Evolutionary conservation across 2,797 vertebrate genomes (phyloP).

Genomic region (Bucorvus abyssinicus): DNA sequence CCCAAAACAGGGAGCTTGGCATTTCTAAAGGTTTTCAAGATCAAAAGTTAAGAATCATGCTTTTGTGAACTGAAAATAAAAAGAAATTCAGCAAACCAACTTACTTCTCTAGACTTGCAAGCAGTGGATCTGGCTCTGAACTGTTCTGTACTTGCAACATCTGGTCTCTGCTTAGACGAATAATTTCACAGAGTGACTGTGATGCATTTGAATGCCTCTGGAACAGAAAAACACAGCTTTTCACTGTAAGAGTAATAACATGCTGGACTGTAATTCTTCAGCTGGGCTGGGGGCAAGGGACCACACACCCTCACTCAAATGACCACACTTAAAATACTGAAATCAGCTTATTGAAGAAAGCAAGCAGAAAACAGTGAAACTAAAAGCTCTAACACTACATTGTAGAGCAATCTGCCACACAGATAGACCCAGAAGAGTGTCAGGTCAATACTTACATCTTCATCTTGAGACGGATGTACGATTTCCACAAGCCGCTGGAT

Average conservation of each 20-base stretch:
- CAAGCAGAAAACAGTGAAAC: neutral
- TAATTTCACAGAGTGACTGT: constrained; percentile 98
- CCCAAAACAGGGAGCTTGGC: neutral
- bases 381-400: neutral
- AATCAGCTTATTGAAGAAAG: neutral
- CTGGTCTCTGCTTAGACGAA: constrained; percentile 98
- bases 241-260: neutral
- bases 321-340: neutral
- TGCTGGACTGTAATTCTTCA: neutral
- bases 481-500: constrained; percentile 97
- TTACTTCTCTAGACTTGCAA: constrained; percentile 97
- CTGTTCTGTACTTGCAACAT: constrained; percentile 97
- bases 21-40: neutral
- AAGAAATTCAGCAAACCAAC: constrained; percentile 27
- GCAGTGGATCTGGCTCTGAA: constrained; percentile 92
- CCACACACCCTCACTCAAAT: neutral
- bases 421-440: neutral
- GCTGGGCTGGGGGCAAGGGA: neutral
- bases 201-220: constrained; percentile 98
- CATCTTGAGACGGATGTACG: constrained; percentile 95
- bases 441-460: constrained; percentile 88
- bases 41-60: neutral
- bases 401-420: neutral
- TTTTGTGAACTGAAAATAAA: neutral
- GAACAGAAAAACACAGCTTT: neutral